These are phyloP conservation scores for Melitaea athalia DNA, from an alignment of 2,888 invertebrate species.

Conservation along the genomic window DNA sequence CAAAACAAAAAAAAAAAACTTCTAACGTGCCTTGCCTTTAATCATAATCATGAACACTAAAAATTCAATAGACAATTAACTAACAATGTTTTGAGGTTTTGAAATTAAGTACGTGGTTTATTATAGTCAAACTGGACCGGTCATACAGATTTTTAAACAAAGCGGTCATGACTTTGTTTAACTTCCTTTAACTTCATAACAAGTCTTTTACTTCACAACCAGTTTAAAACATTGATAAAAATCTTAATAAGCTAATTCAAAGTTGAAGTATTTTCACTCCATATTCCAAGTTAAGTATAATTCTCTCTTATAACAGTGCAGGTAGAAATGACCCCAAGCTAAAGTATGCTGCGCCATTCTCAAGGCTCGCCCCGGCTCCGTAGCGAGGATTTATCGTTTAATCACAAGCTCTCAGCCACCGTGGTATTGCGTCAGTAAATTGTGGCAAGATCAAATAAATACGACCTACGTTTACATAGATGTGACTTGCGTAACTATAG, in stretches of 20 bases:
- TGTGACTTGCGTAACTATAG: constrained; percentile 9
- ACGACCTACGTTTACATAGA: constrained; percentile 40
- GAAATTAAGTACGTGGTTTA: no score
- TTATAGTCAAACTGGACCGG: no score
- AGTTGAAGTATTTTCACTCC: constrained; percentile 22
- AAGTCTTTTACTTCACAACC: neutral
- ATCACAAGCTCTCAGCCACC: constrained; percentile 73
- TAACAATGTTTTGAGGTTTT: no score
- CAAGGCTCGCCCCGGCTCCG: constrained; percentile 42
- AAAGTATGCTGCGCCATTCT: constrained; percentile 45
- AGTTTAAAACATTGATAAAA: constrained; percentile 31
- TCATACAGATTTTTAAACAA: no score
- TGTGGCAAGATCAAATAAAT: constrained; percentile 56
- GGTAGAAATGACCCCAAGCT: constrained; percentile 35
- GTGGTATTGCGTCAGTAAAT: constrained; percentile 74
- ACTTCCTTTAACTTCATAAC: no score
- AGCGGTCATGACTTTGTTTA: no score
- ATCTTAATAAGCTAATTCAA: constrained; percentile 35
- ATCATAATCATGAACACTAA: no score
- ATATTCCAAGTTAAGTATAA: constrained; percentile 20
- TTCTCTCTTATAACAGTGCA: constrained; percentile 32
- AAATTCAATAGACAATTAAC: no score
- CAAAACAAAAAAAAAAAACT: no score
- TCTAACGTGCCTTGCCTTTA: no score
- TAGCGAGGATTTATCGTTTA: constrained; percentile 73